Evolutionary conservation across 2,888 invertebrate genomes (phyloP).

Genomic region (Phrixothrix hirtus): DNA sequence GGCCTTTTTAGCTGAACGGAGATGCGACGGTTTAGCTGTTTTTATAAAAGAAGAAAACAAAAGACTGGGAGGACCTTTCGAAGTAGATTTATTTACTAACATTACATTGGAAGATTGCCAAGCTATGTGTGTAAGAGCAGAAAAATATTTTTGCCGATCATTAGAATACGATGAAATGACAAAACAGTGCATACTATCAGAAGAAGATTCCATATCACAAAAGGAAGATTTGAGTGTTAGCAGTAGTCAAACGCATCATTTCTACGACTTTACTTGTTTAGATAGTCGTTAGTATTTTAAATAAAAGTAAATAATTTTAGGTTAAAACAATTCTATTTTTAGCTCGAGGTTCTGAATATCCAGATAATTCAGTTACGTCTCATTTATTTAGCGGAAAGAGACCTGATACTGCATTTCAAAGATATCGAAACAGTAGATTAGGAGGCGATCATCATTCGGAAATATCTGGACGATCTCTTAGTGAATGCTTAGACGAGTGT

Average conservation of each 20-base stretch:
- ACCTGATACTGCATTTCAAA: conserved; percentile 87
- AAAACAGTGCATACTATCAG: conserved; percentile 84
- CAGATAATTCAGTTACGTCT: conserved; percentile 83
- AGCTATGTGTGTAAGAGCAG: conserved; percentile 82
- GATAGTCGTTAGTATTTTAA: conserved; percentile 79
- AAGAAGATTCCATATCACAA: conserved; percentile 88
- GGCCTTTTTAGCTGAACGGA: conserved; percentile 72
- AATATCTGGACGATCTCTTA: conserved; percentile 83
- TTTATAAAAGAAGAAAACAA: conserved; percentile 91
- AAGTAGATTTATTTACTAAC: conserved; percentile 84
- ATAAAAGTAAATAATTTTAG: too few species aligned
- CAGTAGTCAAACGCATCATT: conserved; percentile 82
- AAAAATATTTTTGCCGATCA: conserved; percentile 87
- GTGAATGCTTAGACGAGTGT: conserved; percentile 90
- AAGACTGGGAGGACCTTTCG: conserved; percentile 83
- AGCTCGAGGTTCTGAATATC: conserved; percentile 88
- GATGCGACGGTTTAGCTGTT: conserved; percentile 84
- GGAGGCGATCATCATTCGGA: conserved; percentile 89
- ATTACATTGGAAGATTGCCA: conserved; percentile 87
- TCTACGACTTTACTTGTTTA: conserved; percentile 86
- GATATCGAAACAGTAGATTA: conserved; percentile 82
- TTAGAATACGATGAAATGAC: conserved; percentile 88
- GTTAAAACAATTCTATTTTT: too few species aligned
- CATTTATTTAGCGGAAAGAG: conserved; percentile 79
- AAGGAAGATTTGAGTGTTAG: conserved; percentile 85